These are phyloP conservation scores for Punctoribates punctum DNA, from an alignment of 2,888 invertebrate species.

Conservation along the genomic window DNA sequence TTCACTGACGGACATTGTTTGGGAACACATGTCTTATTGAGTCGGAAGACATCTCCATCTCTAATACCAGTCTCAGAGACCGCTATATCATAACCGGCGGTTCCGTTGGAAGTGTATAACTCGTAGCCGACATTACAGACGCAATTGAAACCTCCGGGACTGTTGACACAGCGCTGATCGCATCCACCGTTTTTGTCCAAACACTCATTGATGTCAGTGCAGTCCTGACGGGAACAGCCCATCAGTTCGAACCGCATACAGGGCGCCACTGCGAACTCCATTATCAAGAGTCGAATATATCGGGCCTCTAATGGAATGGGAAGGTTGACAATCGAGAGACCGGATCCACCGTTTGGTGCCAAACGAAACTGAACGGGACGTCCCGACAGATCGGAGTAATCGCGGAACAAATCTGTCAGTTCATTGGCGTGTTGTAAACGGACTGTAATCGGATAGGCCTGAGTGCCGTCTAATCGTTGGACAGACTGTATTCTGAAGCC, in stretches of 20 bases:
- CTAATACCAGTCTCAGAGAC: constrained; percentile 76
- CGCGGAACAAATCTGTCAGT: constrained; percentile 80
- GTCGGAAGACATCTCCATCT: constrained; percentile 81
- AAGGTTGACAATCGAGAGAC: constrained; percentile 78
- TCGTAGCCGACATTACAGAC: constrained; percentile 88
- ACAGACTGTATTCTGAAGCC: constrained; percentile 81
- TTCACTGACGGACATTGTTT: constrained; percentile 76
- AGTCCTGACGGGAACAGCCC: constrained; percentile 86
- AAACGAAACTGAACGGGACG: constrained; percentile 73
- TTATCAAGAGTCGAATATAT: constrained; percentile 76
- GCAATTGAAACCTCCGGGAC: constrained; percentile 81
- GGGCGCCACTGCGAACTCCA: constrained; percentile 78
- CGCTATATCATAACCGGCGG: constrained; percentile 78
- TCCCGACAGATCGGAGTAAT: constrained; percentile 87
- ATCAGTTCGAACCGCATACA: constrained; percentile 84
- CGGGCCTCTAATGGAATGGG: constrained; percentile 88
- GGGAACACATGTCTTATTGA: constrained; percentile 91
- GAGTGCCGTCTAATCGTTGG: constrained; percentile 67
- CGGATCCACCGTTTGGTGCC: constrained; percentile 67
- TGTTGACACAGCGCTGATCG: constrained; percentile 86
- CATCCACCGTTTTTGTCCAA: constrained; percentile 80
- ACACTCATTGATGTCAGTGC: constrained; percentile 81
- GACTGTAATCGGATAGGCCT: constrained; percentile 85
- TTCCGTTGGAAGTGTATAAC: constrained; percentile 77
- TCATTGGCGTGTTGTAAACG: constrained; percentile 83